A percentile compares a stretch with the other conserved stretches of the same genome.
phyloP scores from a whole-genome alignment of 23 tunicate genomes.

The Ciona savignyi region DNA sequence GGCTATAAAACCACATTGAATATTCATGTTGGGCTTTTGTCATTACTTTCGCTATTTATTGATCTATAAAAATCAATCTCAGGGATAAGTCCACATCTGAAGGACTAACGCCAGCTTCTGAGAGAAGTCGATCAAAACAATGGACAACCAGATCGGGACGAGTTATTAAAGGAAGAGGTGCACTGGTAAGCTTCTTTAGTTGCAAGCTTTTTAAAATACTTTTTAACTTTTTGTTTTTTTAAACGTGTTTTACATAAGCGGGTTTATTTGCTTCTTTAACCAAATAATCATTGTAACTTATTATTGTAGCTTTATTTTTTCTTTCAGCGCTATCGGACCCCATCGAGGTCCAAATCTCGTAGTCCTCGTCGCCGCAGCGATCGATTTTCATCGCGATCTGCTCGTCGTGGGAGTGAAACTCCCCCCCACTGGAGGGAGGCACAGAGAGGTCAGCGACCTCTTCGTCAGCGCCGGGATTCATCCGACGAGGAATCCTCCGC shows the following conservation, averaged over 20 bases:
- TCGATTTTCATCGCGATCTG: slow-evolving; percentile 16
- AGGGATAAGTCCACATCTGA: slow-evolving; percentile 17
- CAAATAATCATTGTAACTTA: no score
- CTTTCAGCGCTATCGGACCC: slow-evolving; percentile 85
- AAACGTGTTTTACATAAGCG: no score
- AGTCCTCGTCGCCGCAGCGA: slow-evolving; percentile 33
- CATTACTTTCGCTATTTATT: no score
- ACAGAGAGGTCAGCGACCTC: slow-evolving; percentile 62
- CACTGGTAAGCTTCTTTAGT: slow-evolving; percentile 40
- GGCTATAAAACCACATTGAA: no score
- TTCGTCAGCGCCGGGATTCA: slow-evolving; percentile 1
- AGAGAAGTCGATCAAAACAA: slow-evolving; percentile 41
- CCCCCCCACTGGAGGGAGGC: slow-evolving; percentile 99
- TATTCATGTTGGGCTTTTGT: no score
- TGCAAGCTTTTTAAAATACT: no score
- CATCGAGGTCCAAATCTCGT: slow-evolving; percentile 77
- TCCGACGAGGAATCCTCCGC: slow-evolving; percentile 16
- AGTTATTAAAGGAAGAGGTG: slow-evolving; percentile 82
- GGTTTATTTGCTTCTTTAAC: not conserved
- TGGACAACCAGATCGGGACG: slow-evolving; percentile 86
- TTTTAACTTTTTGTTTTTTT: no score
- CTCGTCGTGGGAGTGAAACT: slow-evolving; percentile 79
- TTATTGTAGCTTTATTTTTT: not conserved
- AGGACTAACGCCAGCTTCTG: slow-evolving; percentile 47
- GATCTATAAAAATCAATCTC: no score